Base-by-base conservation (phyloP, 2,888 invertebrate genomes). In the Phymatocera aterrima region DNA sequence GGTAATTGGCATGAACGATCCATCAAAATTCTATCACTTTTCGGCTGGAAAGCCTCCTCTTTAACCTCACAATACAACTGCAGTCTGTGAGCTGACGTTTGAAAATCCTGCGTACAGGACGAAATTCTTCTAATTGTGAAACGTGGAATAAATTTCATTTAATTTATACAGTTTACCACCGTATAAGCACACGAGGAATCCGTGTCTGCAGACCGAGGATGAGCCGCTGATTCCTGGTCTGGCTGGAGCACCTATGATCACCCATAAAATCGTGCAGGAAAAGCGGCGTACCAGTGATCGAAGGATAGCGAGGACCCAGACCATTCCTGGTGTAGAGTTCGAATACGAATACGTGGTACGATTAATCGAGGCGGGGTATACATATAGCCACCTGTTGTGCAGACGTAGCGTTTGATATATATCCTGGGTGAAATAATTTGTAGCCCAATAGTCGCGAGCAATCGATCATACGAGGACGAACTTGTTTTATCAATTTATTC, bases 101-200 rank as follows among this genome's bases (percentile, higher is more conserved):
- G 6, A 51, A 54, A 21, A 54, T 54, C 21, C 24, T 54, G 24
- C 28, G 28, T 6, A 28, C 21, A 51, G 18, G 3, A 21, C 51
- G 21, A 18, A n/a, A 5, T 18, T 51, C 5, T 18, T 18, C 6
- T 51, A 18, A 18, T 0, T 51, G 3, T n/a, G 21, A n/a, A 18
- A 18, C 21, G 21, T 24, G 31, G 5, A 31, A 28, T 28, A n/a
- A n/a, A 37, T 21, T 28, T 12, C 5, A 51, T 34, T 72, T 5
- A 72, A 48, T 51, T 18, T 24, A n/a, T n/a, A 28, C 15, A 81
- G 81, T 54, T 72, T 81, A 78, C 80, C 81, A 64, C 81, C 81
- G 2, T 81, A 70, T 61, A 81, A 81, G 28, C 81, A 79, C 65
- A 78, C 64, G 5, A 68, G 81, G 70, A 81, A 81, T 78, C 77